Evolutionary conservation across 1,140 invertebrate species (phyloP).

Genomic region (Ostrea denselamellosa): DNA sequence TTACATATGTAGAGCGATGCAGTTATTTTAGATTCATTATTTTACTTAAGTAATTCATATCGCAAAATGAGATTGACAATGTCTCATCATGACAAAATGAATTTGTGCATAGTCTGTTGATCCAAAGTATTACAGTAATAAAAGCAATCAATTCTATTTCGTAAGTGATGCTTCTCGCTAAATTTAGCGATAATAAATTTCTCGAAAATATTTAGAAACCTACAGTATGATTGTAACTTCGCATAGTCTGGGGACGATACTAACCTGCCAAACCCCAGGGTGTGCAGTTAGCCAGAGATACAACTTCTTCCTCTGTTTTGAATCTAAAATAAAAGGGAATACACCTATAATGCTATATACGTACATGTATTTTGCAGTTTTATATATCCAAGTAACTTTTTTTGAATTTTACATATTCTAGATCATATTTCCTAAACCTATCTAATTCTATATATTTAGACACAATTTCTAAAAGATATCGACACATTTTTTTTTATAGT

Average conservation of each 20-base stretch:
- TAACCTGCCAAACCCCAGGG: slow-evolving; percentile 81
- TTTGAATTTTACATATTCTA: too few species aligned
- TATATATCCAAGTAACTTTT: too few species aligned
- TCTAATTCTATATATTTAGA: too few species aligned
- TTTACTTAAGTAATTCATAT: neutral
- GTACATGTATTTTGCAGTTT: too few species aligned
- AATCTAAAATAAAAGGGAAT: slow-evolving; percentile 82
- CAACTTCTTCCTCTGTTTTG: slow-evolving; percentile 92
- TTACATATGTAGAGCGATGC: neutral
- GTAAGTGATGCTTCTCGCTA: neutral
- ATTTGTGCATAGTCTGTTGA: too few species aligned
- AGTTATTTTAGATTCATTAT: neutral
- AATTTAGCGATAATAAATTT: too few species aligned
- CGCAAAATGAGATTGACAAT: neutral
- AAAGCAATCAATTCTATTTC: neutral
- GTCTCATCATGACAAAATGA: neutral
- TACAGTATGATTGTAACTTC: neutral
- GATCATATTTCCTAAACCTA: too few species aligned
- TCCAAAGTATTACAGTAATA: neutral
- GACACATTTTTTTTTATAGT: too few species aligned
- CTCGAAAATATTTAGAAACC: too few species aligned
- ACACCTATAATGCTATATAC: too few species aligned
- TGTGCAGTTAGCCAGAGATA: slow-evolving; percentile 86
- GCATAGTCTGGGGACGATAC: neutral
- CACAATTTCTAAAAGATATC: too few species aligned